Percentiles rank a stretch among this genome's conserved stretches.
These are phyloP conservation scores for Galago senegalensis DNA, from an alignment of 2,797 vertebrate species.

Conservation along the genomic window DNA sequence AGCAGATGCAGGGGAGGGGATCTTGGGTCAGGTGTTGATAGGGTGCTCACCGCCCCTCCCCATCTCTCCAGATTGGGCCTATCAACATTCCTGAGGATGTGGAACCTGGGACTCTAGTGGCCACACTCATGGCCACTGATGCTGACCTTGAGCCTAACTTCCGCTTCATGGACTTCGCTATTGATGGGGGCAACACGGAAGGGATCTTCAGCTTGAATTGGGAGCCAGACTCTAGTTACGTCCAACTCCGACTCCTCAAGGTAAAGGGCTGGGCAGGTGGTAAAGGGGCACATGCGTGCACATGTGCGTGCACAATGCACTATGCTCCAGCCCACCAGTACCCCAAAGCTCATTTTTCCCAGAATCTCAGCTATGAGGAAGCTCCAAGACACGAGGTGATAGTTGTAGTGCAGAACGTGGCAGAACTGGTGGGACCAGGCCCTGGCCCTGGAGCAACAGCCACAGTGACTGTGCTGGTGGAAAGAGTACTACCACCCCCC, in stretches of 20 bases:
- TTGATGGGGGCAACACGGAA: slow-evolving; percentile 91
- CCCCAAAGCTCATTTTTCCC: slow-evolving; percentile 30
- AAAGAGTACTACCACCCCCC: slow-evolving; percentile 91
- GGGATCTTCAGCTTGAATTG: slow-evolving; percentile 89
- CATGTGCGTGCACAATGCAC: too few species aligned
- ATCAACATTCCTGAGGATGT: slow-evolving; percentile 89
- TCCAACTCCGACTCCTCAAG: slow-evolving; percentile 90
- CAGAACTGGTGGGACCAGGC: slow-evolving; percentile 90
- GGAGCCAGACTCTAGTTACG: slow-evolving; percentile 87
- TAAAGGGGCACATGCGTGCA: not conserved
- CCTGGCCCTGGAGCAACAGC: slow-evolving; percentile 92
- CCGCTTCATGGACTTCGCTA: slow-evolving; percentile 80
- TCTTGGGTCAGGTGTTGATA: not conserved
- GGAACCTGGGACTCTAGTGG: slow-evolving; percentile 88
- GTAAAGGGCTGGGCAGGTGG: slow-evolving; percentile 73
- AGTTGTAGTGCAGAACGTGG: slow-evolving; percentile 91
- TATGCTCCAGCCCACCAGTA: not conserved
- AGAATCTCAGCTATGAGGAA: slow-evolving; percentile 94
- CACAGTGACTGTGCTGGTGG: slow-evolving; percentile 92
- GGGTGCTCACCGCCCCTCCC: not conserved
- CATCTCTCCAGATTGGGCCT: slow-evolving; percentile 88
- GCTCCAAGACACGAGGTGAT: slow-evolving; percentile 92
- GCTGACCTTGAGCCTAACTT: slow-evolving; percentile 91
- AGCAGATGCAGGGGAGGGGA: not conserved
- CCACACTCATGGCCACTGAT: slow-evolving; percentile 89